Percentiles rank a stretch among this genome's conserved stretches.
These are phyloP conservation scores for Drepana falcataria DNA, from an alignment of 2,888 invertebrate genomes.

Conservation along the genomic window DNA sequence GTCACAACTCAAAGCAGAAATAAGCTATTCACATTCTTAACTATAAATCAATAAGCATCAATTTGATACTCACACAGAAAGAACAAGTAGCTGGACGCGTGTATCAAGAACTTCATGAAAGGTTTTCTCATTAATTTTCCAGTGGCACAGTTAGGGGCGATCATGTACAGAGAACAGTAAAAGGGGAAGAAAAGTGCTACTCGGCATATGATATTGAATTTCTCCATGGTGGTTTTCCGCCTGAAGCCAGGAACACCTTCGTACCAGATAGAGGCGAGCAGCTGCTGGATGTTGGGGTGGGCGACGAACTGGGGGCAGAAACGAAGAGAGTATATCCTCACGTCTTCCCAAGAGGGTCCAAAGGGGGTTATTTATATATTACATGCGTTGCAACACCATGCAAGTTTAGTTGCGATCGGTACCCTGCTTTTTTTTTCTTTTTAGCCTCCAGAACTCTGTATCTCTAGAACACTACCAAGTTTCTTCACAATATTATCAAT, in stretches of 20 bases:
- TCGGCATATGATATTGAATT: conserved; percentile 84
- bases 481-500: no score
- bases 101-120: conserved; percentile 97
- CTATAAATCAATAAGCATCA: neutral
- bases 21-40: no score
- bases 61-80: conserved; percentile 88
- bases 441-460: no score
- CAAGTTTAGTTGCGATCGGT: no score
- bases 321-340: neutral
- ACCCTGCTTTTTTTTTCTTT: no score
- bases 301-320: conserved; percentile 86
- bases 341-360: no score
- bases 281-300: conserved; percentile 96
- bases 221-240: conserved; percentile 85
- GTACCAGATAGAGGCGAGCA: conserved; percentile 95
- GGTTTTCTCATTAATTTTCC: conserved; percentile 94
- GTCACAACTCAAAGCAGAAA: no score
- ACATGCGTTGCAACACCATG: no score
- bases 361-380: no score
- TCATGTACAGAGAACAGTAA: conserved; percentile 90
- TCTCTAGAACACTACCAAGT: no score
- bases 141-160: conserved; percentile 88
- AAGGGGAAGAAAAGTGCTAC: conserved; percentile 92
- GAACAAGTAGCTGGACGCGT: conserved; percentile 95
- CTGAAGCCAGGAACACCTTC: conserved; percentile 97